Evolutionary conservation across 2,113 vertebrate species (phyloP).

Genomic region (Amblyopsis rosae): DNA sequence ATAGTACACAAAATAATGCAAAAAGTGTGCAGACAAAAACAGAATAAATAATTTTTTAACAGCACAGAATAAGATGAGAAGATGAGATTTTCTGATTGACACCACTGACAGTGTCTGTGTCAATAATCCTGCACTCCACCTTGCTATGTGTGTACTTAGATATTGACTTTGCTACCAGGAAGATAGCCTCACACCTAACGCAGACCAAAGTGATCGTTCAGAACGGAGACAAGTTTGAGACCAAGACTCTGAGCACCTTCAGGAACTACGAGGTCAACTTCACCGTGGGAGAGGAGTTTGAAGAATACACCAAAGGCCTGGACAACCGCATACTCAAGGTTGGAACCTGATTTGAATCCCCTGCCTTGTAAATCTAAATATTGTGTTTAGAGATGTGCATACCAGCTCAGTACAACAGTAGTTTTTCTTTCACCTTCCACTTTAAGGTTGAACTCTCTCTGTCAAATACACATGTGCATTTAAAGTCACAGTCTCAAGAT

Average conservation of each 20-base stretch:
- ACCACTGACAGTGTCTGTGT: neutral
- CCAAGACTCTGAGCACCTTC: slow-evolving; percentile 91
- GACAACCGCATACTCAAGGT: slow-evolving; percentile 87
- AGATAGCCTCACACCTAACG: slow-evolving; percentile 85
- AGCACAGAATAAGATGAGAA: too few species aligned
- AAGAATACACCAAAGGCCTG: slow-evolving; percentile 88
- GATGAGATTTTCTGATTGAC: neutral
- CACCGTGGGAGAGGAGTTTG: slow-evolving; percentile 89
- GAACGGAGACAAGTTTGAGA: slow-evolving; percentile 88
- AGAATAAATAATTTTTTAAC: too few species aligned
- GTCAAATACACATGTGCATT: neutral
- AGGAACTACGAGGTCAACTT: slow-evolving; percentile 91
- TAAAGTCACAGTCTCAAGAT: neutral
- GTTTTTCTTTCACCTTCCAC: too few species aligned
- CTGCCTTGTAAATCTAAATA: too few species aligned
- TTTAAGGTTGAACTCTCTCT: too few species aligned
- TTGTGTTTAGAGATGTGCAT: too few species aligned
- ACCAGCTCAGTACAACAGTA: too few species aligned
- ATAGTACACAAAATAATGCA: neutral
- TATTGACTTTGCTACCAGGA: slow-evolving; percentile 95
- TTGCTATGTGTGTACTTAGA: slow-evolving; percentile 67
- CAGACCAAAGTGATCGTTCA: slow-evolving; percentile 92
- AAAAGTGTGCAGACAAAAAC: neutral
- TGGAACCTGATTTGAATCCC: slow-evolving; percentile 1
- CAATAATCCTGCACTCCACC: neutral